Conservation (phyloP, 2,888 invertebrate species). For the Acrobeloides nanus region DNA sequence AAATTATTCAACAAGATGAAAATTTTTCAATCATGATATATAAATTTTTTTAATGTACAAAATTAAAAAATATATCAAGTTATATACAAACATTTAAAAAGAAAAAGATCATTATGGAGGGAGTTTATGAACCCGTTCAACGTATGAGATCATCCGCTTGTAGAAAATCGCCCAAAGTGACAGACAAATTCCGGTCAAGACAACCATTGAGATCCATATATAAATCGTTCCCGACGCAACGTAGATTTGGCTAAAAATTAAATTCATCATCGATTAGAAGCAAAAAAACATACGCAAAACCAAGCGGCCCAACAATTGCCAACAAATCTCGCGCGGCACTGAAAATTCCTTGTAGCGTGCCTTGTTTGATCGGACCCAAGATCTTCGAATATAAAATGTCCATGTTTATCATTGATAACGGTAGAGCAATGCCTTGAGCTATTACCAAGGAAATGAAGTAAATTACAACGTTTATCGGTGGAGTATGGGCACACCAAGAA, state of each 20-base stretch:
- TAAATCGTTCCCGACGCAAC: conserved; percentile 13
- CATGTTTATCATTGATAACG: conserved; percentile 25
- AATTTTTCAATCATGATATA: too few relatives aligned
- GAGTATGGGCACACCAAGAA: conserved; percentile 21
- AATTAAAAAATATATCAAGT: too few relatives aligned
- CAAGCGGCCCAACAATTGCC: conserved; percentile 23
- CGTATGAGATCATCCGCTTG: conserved; percentile 20
- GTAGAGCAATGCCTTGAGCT: conserved; percentile 22
- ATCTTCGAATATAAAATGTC: conserved; percentile 31
- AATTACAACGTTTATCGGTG: conserved; percentile 21
- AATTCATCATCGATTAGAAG: background rate
- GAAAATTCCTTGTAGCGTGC: conserved; percentile 26
- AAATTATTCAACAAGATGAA: too few relatives aligned
- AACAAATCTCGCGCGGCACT: conserved; percentile 22
- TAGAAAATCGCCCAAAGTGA: conserved; percentile 20
- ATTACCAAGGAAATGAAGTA: conserved; percentile 29
- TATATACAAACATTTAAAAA: too few relatives aligned
- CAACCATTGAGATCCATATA: conserved; percentile 14
- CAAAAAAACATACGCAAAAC: conserved; percentile 13
- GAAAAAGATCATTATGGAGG: too few relatives aligned
- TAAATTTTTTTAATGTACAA: too few relatives aligned
- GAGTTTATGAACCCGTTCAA: too few relatives aligned
- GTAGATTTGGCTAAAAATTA: conserved; percentile 15
- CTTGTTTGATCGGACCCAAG: conserved; percentile 24
- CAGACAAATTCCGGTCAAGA: conserved; percentile 9